Conservation (phyloP, 35 echinoderm and acorn worm species). For the Chiridota heheva region DNA sequence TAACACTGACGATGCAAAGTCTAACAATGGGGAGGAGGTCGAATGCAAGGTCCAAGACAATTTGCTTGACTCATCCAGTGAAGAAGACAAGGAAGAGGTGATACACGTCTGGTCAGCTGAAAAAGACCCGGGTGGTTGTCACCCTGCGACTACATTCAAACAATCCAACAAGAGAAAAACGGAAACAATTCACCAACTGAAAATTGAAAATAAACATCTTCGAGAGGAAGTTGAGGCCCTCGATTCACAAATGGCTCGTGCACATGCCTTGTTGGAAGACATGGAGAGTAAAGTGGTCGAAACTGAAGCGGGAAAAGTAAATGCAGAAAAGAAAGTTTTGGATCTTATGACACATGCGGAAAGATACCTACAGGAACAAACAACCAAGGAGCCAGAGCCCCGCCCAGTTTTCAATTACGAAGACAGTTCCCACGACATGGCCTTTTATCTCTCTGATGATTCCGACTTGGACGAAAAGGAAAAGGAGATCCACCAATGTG, state of each 20-base stretch:
- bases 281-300: conserved; percentile 39
- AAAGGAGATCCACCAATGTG: not conserved
- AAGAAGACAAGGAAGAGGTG: too few species aligned
- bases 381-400: too few species aligned
- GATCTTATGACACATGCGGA: not conserved
- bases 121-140: too few species aligned
- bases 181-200: not conserved
- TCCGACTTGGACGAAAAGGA: not conserved
- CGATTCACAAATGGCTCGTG: conserved; percentile 42
- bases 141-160: too few species aligned
- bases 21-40: too few species aligned
- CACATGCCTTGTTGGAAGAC: conserved; percentile 52
- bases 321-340: not conserved
- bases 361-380: not conserved
- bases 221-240: conserved; percentile 50
- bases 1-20: not conserved
- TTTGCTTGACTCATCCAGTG: too few species aligned
- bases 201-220: conserved; percentile 48
- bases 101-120: too few species aligned
- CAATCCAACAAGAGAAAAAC: too few species aligned
- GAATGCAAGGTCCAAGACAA: too few species aligned
- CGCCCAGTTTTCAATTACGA: not conserved
- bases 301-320: not conserved
- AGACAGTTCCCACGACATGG: conserved; percentile 12
- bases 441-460: conserved; percentile 6